Base-by-base conservation (phyloP, 2,797 vertebrate species). In the Notamacropus eugenii region DNA sequence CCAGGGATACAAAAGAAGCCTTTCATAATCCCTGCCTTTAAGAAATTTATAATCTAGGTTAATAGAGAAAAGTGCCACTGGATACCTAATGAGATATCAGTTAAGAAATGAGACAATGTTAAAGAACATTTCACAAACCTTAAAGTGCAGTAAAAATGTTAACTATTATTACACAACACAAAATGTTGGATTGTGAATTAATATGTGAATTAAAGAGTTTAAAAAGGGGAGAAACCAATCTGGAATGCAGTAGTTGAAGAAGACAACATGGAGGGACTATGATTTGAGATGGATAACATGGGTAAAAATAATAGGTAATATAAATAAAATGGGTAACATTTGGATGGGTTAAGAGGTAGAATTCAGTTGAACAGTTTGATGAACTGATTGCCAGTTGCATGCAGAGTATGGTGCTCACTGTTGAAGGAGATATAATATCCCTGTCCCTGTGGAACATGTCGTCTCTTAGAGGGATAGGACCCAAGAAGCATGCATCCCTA, bases 21-120 rank as follows among this genome's bases (percentile, higher is more conserved):
- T 90, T 82, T 92, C 4, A 19, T 55, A 10, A 0, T 3, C 16
- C 95, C 67, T 93, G 0, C 29, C 91, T 91, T 92, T 28, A 46
- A 93, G 31, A 14, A 93, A 31, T 3, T 92, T 94, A 90, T 93
- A 91, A 54, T 56, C 54, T 93, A 67, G 59, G 58, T 19, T 5
- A n/a, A 40, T 22, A 56, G 16, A 55, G 59, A 95, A 46, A 82
- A 95, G 92, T 95, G 56, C 2, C 8, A 90, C 93, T 94, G 95
- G 55, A 74, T 10, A 92, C 28, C 34, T 46, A 82, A 22, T 46
- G n/a, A 82, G 19, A 82, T 82, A 46, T 74, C 1, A 19, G 5
- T 74, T 40, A 62, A 62, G 34, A 9, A 1, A 22, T 67, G 34
- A 74, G 31, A 82, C 3, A 59, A 31, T 82, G 19, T 24, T 82